Evolutionary conservation across 2,888 invertebrate genomes (phyloP), one percentile per base, ranked within the genome.

Genomic region (Polydrusus pterygomalis): DNA sequence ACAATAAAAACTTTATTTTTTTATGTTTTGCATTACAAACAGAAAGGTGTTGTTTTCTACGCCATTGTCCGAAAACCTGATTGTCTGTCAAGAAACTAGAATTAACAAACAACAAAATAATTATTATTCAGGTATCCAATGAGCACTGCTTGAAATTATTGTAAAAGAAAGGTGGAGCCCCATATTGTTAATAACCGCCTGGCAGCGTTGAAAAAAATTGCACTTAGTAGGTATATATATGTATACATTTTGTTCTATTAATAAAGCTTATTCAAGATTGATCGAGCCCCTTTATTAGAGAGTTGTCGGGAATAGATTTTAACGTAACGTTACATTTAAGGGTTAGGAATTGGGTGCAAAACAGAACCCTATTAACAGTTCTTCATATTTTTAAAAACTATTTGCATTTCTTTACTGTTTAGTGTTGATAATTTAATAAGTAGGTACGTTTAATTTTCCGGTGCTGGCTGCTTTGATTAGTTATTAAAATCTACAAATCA

Each of bases 91-190:
- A 38, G 58, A 38, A 58, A 58, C 9, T n/a, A 38, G 15, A 58
- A 58, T 34, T 34, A 58, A 58, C 25, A 58, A 58, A 49, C 15
- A 17, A 17, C 17, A 15, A 13, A 51, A 51, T 34, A 51, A 17
- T 38, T 34, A 58, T 58, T 58, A 58, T 58, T 58, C 38, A 58
- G 15, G 6, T 15, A 58, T 71, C 38, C 54, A 54, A 25, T 20
- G 43, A 71, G 20, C 49, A 2, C 34, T 64, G 30, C 54, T 38
- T 63, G 71, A 62, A 71, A 71, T 62, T 63, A 64, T 51, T 34
- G 17, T n/a, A n/a, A 72, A 58, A 65, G 68, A 73, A 73, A 73
- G 73, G 73, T 73, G 68, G 67, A 68, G 73, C 67, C 51, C 20
- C 38, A 34, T 60, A 60, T 68, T 68, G 56, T 58, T 38, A 67